Evolutionary conservation across 2,888 invertebrate genomes (phyloP), one percentile per base, ranked within the genome.

Genomic region (Yponomeuta sedellus): DNA sequence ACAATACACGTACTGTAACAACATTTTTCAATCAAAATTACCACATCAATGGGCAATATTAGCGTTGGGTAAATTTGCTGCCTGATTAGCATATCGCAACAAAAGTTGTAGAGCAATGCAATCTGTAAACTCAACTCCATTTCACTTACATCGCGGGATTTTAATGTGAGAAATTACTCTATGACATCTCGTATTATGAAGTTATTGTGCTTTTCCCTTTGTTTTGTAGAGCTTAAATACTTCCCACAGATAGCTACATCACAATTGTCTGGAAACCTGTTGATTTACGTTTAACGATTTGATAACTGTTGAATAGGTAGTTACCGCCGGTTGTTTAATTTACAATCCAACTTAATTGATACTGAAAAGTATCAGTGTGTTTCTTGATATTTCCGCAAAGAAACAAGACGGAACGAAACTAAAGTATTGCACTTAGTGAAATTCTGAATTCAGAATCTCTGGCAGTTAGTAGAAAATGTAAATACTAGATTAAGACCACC

Each of bases 131-230:
- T 52, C 44, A 28, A 19, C 19, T 0, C 19, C 20, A n/a, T 62
- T 62, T 62, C 39, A 34, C 62, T 62, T 62, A 39, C 28, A 62
- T 25, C 28, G 34, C 22, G 16, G 12, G 34, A 34, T 16, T 52
- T 20, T 62, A 39, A 62, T 39, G 39, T 61, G 61, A 28, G 61
- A 61, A 61, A 44, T 44, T 44, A 44, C 5, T 52, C 16, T 52
- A 52, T 52, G 44, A 52, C 12, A 16, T 34, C 34, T 34, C 10
- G 34, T 34, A 34, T 34, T 52, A 62, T 34, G n/a, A 39, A 39
- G 39, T 28, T 28, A 16, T 34, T 61, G n/a, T n/a, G 28, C 62
- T 62, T 62, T 62, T 62, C 62, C 62, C 39, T 62, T 62, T 62
- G 62, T 62, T 34, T 25, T 10, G 62, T n/a, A 6, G 34, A 62